Evolutionary conservation across 1,140 invertebrate genomes (phyloP).

Genomic region (Polyergus mexicanus): DNA sequence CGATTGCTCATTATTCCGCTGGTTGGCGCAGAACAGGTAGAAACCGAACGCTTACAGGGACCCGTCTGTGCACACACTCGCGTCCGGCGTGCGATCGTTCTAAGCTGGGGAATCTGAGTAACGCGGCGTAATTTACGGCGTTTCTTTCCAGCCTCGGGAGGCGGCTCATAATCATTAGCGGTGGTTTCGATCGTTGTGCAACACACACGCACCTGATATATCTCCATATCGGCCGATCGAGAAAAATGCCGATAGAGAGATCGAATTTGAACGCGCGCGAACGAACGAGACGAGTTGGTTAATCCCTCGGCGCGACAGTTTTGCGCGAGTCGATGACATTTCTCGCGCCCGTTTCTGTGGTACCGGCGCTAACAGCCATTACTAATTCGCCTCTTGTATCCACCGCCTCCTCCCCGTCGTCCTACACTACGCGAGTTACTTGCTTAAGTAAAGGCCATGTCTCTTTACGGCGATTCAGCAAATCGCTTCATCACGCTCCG

Average conservation of each 20-base stretch:
- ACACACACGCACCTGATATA: background rate
- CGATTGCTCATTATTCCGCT: slow-evolving; percentile 38
- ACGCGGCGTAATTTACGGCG: slow-evolving; percentile 43
- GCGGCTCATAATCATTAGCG: slow-evolving; percentile 52
- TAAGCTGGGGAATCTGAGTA: slow-evolving; percentile 47
- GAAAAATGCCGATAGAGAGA: slow-evolving; percentile 41
- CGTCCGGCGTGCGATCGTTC: slow-evolving; percentile 7
- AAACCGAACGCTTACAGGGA: background rate
- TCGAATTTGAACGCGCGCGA: background rate
- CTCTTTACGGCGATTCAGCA: slow-evolving; percentile 54
- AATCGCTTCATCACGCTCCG: slow-evolving; percentile 57
- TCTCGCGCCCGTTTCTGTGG: slow-evolving; percentile 53
- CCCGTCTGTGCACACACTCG: background rate
- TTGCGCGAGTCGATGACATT: slow-evolving; percentile 59
- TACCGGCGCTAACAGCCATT: slow-evolving; percentile 58
- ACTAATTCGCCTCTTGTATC: slow-evolving; percentile 53
- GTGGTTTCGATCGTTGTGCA: slow-evolving; percentile 40
- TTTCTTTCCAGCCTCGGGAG: slow-evolving; percentile 30
- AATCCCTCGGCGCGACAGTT: slow-evolving; percentile 55
- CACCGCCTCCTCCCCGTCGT: background rate
- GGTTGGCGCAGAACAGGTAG: slow-evolving; percentile 37
- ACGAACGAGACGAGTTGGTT: slow-evolving; percentile 44
- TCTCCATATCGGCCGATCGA: slow-evolving; percentile 41
- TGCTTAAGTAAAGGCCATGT: slow-evolving; percentile 30
- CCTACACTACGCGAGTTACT: slow-evolving; percentile 28